Evolutionary conservation across 2,113 vertebrate species (phyloP).

Genomic region (Solea solea): DNA sequence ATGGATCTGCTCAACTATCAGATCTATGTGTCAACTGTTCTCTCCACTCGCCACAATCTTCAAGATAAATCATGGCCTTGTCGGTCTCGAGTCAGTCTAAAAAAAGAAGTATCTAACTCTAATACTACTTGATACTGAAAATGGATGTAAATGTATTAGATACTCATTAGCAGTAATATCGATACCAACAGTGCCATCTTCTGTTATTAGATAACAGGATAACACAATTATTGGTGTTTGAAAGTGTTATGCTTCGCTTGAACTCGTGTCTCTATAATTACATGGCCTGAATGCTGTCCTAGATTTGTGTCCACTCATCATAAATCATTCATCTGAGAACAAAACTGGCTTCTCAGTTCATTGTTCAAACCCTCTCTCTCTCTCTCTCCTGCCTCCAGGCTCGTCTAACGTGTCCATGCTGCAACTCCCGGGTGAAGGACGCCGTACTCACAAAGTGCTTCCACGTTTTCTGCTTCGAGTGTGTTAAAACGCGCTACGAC

Average conservation of each 20-base stretch:
- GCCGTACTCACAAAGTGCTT: conserved; percentile 97
- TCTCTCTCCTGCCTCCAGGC: conserved; percentile 78
- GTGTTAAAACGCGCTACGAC: conserved; percentile 94
- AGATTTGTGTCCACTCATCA: conserved; percentile 33
- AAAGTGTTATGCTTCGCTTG: background rate
- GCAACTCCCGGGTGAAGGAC: conserved; percentile 96
- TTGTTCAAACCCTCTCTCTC: conserved; percentile 23
- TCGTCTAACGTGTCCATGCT: conserved; percentile 94
- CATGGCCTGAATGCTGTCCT: conserved; percentile 16
- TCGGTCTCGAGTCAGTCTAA: too few relatives aligned
- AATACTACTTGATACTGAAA: too few relatives aligned
- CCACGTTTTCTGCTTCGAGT: conserved; percentile 98
- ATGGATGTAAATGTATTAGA: too few relatives aligned
- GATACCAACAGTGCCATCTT: too few relatives aligned
- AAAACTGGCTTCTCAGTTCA: conserved; percentile 20
- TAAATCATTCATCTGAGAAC: conserved; percentile 23
- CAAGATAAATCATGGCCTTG: background rate
- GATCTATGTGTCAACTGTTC: too few relatives aligned
- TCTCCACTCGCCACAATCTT: background rate
- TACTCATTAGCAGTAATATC: too few relatives aligned
- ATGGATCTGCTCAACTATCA: too few relatives aligned
- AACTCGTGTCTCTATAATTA: conserved; percentile 11
- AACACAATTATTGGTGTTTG: too few relatives aligned
- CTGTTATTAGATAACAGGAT: too few relatives aligned
- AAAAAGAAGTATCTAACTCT: too few relatives aligned